Evolutionary conservation across 2,888 invertebrate species (phyloP), one percentile per base, ranked within the genome.

Genomic region (Plusia festucae): DNA sequence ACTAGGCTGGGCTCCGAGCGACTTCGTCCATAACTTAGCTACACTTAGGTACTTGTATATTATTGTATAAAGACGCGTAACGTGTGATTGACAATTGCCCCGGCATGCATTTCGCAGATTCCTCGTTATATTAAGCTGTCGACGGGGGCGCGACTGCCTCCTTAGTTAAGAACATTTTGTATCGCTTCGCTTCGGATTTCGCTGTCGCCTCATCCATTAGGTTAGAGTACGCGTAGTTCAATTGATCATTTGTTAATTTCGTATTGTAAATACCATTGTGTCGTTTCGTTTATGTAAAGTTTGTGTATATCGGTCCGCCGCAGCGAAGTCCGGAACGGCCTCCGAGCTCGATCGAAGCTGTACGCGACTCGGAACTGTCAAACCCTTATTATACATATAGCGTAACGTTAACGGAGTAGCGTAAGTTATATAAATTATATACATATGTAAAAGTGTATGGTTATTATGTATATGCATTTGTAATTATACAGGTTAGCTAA

Each of bases 381-480:
- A 63, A 68, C 69, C 63, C 70, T 72, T 72, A 68, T 67, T 81
- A 80, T 80, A 81, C 55, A 76, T 80, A 81, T 80, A 79, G 82
- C 66, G 70, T 76, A 77, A 76, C 73, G 64, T 83, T 83, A 79
- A 83, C 79, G 84, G 84, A 81, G 70, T 82, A 84, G 82, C 67
- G 70, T 83, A 81, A 78, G 78, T 81, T 71, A 79, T 78, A 82
- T 82, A 84, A 82, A 82, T 81, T 90, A 89, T 92, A 92, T 91
- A 93, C 88, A 91, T 92, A 92, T 91, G 91, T 93, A 91, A 91
- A 91, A 91, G 90, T 90, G 90, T 93, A 92, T 89, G 90, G 90
- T 90, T 88, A 92, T 88, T 88, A 90, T 91, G 90, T 93, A 92
- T 93, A 93, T 93, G 93, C 94, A 94, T 94, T 94, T 94, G 94